Evolutionary conservation across 2,113 vertebrate genomes (phyloP), one percentile per base, ranked within the genome.

Genomic region (Cryptotis parvus): DNA sequence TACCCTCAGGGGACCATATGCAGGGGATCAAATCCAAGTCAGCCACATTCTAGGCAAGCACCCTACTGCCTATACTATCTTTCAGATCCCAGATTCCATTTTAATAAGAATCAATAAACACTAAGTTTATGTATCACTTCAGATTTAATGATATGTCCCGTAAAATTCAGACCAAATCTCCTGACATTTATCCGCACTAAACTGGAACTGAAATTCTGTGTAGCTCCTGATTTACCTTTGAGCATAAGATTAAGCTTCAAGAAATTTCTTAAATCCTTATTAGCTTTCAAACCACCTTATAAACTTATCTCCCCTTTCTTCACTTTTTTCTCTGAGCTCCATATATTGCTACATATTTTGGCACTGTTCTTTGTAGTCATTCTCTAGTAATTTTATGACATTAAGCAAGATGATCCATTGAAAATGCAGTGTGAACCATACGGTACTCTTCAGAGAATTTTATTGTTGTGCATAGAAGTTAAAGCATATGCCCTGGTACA

Each of bases 311-410:
- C 65, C 45, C 81, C 63, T 33, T 15, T 39, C 70, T 79, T 58
- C 18, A 27, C 9, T 73, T 68, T 88, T 89, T 86, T 82, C 66
- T 85, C 55, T 75, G 87, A 85, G 37, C 6, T 7, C 27, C 72
- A 37, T 63, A 7, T 70, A 43, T 77, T 18, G 78, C 66, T 84
- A 43, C 9, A 12, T n/a, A 43, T 87, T 89, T 92, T 89, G 55
- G 35, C 27, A 77, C 84, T 86, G 45, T 68, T 41, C 58, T 66
- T 75, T 68, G 22, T 72, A 31, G 73, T 49, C 77, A 77, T 91
- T 84, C 91, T 80, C 43, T 70, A 73, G 77, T 84, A 68, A 63
- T 89, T 93, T 73, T 73, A 87, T 49, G 52, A 61, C 70, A 61
- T 65, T 86, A 72, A 70, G 29, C 79, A 70, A 84, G 84, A 86